phyloP scores from a whole-genome alignment of 2,888 invertebrate genomes.

The Tanytarsus gracilentus region DNA sequence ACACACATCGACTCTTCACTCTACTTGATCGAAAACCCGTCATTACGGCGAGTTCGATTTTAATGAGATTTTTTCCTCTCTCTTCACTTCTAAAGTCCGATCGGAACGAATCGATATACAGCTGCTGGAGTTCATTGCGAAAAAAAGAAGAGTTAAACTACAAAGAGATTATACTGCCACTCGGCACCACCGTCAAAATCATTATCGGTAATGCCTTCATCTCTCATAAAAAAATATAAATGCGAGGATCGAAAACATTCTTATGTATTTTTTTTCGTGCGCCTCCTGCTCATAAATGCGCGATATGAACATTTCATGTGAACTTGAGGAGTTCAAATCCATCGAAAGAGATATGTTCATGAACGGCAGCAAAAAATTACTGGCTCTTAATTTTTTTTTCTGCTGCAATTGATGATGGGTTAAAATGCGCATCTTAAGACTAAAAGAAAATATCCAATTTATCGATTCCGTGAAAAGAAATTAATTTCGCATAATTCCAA shows the following conservation, averaged over 20 bases:
- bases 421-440: neutral
- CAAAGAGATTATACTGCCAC: neutral
- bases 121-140: constrained; percentile 6
- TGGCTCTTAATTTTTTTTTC: neutral
- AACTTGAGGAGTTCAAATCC: neutral
- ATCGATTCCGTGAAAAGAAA: constrained; percentile 6
- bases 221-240: neutral
- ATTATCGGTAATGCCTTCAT: constrained; percentile 12
- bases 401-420: neutral
- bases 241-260: too few relatives aligned
- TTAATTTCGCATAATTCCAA: constrained; percentile 26
- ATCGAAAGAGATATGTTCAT: neutral
- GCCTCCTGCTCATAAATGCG: too few relatives aligned
- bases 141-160: neutral
- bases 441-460: neutral
- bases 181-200: constrained; percentile 1
- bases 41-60: constrained; percentile 17
- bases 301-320: neutral
- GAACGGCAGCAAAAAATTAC: neutral
- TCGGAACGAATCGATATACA: constrained; percentile 4
- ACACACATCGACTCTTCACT: neutral
- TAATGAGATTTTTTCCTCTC: constrained; percentile 23
- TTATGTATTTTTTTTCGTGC: too few relatives aligned
- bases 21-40: constrained; percentile 7
- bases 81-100: neutral